Base-by-base conservation (phyloP, 2,888 invertebrate species). In the Teleogryllus oceanicus region DNA sequence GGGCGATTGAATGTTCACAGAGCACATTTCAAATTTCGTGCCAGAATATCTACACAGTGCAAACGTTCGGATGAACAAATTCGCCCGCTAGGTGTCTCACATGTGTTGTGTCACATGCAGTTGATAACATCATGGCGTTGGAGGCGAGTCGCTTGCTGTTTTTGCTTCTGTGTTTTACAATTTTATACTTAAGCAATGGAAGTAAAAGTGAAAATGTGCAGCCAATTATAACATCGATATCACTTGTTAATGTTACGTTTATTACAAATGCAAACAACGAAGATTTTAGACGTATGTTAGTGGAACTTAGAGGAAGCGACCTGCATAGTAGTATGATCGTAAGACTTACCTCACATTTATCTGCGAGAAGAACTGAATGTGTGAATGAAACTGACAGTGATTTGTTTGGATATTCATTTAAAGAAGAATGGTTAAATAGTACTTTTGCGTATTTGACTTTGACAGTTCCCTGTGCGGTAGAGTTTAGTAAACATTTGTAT, bases 161-260 rank as follows among this genome's bases (percentile, higher is more conserved):
- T 24, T 20, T 80, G 77, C 49, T 76, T 20, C 76, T 62, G 78
- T 76, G 49, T 74, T 80, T 80, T n/a, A 77, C 76, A 21, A 62
- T 80, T 80, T 80, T 80, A 50, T 78, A 78, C 62, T 80, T 77
- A 50, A 78, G 16, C 49, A 51, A 78, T 76, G 74, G 76, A 75
- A 51, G 18, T 12, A 78, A 21, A 74, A 49, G 20, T 18, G 78
- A 20, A 24, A 62, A 78, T 75, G 79, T 13, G 74, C 11, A 80
- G 13, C 82, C 81, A 79, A 77, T 81, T 49, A 79, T 84, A 50
- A 80, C 83, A 37, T 82, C 83, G 18, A 80, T 83, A 24, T 78
- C 81, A 78, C 79, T 84, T 74, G 78, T 84, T 75, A 83, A 83
- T 78, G 81, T 83, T 76, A 82, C 83, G 24, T 75, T 77, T 76